Evolutionary conservation across 2,888 invertebrate species (phyloP), one percentile per base, ranked within the genome.

Genomic region (Drosophila fungiperda): DNA sequence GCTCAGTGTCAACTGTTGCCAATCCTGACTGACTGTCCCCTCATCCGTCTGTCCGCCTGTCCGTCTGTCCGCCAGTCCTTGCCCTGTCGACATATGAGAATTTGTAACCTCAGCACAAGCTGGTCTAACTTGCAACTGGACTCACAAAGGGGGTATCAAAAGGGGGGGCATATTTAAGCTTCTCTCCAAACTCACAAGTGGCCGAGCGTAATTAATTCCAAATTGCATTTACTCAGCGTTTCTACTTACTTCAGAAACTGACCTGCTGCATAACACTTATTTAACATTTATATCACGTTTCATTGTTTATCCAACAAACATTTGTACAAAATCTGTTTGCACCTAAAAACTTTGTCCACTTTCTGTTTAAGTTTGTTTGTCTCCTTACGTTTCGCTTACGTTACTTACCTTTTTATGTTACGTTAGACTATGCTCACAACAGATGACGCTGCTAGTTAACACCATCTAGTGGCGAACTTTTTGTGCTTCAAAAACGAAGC

Each of bases 1-100:
- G 92, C 92, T 92, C 88, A 92, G 92, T 92, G 93, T 92, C 93
- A 92, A 92, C 92, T 91, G 91, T 87, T 92, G 87, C 89, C 90
- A 90, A 91, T 91, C 82, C 89, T 81, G 73, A 11, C 67, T 68
- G 68, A 68, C 74, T 59, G 49, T 72, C 62, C 58, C 55, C 42
- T 32, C 26, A 26, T 49, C 32, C 12, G 26, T 26, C n/a, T 38
- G 54, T n/a, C 54, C 36, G 54, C 17, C 26, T 52, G 50, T 50
- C n/a, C 17, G 26, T 12, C 23, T 33, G 54, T 53, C 53, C 33
- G 40, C 38, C 53, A 45, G 45, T 42, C 54, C 23, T 45, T 60
- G 49, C 38, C 36, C 52, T 42, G 62, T 42, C 75, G 91, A 91
- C 91, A 92, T 92, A 92, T 92, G 92, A 92, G 89, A 91, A 91